These are phyloP conservation scores for Drosophila sp. DNA, from an alignment of 1,140 invertebrate genomes.

Conservation along the genomic window DNA sequence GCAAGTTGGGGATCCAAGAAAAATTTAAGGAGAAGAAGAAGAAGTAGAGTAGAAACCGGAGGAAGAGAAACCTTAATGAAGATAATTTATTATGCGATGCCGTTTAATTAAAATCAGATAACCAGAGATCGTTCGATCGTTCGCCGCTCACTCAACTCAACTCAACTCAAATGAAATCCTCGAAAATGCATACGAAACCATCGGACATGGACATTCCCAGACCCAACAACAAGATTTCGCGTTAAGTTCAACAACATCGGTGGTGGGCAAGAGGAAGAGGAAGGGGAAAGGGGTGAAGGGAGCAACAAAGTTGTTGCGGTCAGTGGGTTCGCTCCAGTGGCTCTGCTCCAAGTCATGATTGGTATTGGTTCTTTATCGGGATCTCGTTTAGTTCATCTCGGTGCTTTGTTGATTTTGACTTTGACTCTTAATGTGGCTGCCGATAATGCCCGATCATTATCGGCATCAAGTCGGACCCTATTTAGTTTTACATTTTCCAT, in stretches of 20 bases:
- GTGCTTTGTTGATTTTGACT: conserved; percentile 69
- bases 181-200: conserved; percentile 38
- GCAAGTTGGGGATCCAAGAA: neutral
- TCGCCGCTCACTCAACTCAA: conserved; percentile 40
- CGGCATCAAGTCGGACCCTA: conserved; percentile 6
- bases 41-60: conserved; percentile 7
- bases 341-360: conserved; percentile 56
- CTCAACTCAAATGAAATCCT: conserved; percentile 49
- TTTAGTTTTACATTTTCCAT: conserved; percentile 4
- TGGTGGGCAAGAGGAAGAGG: neutral
- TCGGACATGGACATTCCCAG: conserved; percentile 41
- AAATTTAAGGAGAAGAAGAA: neutral
- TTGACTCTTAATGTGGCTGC: conserved; percentile 67
- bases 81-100: conserved; percentile 81
- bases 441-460: conserved; percentile 41
- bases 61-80: conserved; percentile 63
- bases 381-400: conserved; percentile 79
- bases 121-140: conserved; percentile 57
- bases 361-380: conserved; percentile 77
- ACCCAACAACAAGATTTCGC: conserved; percentile 63
- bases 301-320: conserved; percentile 76
- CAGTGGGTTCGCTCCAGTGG: conserved; percentile 42
- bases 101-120: conserved; percentile 82
- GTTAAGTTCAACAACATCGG: conserved; percentile 75
- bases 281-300: neutral